Conservation (phyloP, 2,888 invertebrate species). For the Microlaimidae sp. region DNA sequence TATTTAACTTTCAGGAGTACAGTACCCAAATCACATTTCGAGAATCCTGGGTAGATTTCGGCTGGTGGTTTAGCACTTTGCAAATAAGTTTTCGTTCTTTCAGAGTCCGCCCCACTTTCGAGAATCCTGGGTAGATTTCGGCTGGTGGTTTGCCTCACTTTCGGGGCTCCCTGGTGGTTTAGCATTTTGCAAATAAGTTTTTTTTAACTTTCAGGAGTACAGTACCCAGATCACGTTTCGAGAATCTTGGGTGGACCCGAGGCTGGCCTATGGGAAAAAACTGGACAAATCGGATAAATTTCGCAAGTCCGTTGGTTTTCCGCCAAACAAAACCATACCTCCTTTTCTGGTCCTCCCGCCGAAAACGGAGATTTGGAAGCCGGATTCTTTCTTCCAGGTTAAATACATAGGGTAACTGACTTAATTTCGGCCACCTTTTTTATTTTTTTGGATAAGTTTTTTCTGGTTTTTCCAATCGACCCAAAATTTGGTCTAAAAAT, state of each 20-base stretch:
- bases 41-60: slow-evolving; percentile 17
- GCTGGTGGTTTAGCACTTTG: too few relatives aligned
- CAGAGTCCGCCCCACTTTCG: slow-evolving; percentile 18
- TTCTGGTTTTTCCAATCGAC: too few relatives aligned
- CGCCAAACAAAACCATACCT: too few relatives aligned
- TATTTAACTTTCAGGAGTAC: slow-evolving; percentile 18
- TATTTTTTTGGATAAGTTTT: too few relatives aligned
- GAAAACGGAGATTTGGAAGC: slow-evolving; percentile 24
- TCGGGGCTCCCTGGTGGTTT: too few relatives aligned
- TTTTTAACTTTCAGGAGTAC: slow-evolving; percentile 18
- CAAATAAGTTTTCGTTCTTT: too few relatives aligned
- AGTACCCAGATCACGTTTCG: slow-evolving; percentile 19
- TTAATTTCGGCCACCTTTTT: too few relatives aligned
- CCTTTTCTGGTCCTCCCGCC: slow-evolving; percentile 16
- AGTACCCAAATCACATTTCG: slow-evolving; percentile 19
- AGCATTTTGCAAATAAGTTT: too few relatives aligned
- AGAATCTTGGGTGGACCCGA: slow-evolving; percentile 16
- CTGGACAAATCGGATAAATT: background rate
- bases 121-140: slow-evolving; percentile 17
- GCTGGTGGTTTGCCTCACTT: too few relatives aligned
- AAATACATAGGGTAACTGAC: too few relatives aligned
- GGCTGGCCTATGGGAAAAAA: slow-evolving; percentile 13
- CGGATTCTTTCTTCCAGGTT: slow-evolving; percentile 5
- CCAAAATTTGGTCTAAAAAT: too few relatives aligned
- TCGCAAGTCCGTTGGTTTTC: too few relatives aligned